phyloP scores from a whole-genome alignment of 2,113 vertebrate genomes.

The Clinocottus analis region DNA sequence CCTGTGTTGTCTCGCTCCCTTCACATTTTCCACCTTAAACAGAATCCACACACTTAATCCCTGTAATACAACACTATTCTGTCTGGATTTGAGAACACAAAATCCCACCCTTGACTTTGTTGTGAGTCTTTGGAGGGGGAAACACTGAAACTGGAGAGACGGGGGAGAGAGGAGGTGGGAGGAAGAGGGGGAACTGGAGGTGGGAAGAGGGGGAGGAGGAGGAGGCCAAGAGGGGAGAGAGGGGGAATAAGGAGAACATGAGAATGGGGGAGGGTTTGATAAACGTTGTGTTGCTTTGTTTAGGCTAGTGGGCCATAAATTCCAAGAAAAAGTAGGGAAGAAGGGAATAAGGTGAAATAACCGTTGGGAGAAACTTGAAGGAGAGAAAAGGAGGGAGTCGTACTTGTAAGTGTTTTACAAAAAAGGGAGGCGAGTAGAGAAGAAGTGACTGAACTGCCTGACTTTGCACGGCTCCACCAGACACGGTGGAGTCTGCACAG shows the following conservation, averaged over 20 bases:
- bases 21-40: conserved; percentile 51
- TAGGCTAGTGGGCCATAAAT: conserved; percentile 76
- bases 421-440: conserved; percentile 7
- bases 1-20: neutral
- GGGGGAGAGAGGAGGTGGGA: conserved; percentile 20
- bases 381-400: conserved; percentile 10
- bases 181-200: neutral
- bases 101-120: conserved; percentile 60
- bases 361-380: conserved; percentile 7
- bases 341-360: conserved; percentile 43
- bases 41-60: conserved; percentile 46
- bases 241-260: conserved; percentile 24
- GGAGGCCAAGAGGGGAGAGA: neutral
- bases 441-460: conserved; percentile 44
- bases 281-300: conserved; percentile 73
- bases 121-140: conserved; percentile 38
- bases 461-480: conserved; percentile 54
- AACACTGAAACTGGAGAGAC: conserved; percentile 50
- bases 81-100: conserved; percentile 56
- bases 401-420: conserved; percentile 31
- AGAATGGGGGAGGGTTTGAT: conserved; percentile 65
- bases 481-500: conserved; percentile 60
- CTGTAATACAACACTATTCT: conserved; percentile 60
- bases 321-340: conserved; percentile 49
- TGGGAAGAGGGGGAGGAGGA: neutral